A percentile compares a stretch with the other conserved stretches of the same genome.
Evolutionary conservation across 2,888 invertebrate genomes (phyloP).

Genomic region (Callinectes sapidus): DNA sequence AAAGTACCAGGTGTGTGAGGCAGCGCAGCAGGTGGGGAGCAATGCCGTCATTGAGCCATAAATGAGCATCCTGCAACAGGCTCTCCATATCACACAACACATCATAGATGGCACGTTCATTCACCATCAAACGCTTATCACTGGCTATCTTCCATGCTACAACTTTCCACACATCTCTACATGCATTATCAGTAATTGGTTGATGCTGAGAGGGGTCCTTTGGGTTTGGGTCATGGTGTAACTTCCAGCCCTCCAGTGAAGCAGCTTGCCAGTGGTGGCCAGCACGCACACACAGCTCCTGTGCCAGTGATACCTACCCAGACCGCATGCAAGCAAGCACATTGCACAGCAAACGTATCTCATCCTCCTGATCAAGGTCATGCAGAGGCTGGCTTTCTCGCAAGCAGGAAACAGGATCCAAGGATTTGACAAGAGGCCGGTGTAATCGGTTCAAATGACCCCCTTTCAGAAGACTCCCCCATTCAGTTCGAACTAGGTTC

Average conservation of each 20-base stretch:
- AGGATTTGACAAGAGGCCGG: conserved; percentile 81
- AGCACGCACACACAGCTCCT: conserved; percentile 87
- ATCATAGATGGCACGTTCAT: conserved; percentile 83
- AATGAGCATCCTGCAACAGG: conserved; percentile 81
- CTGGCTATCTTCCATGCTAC: conserved; percentile 79
- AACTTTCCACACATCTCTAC: conserved; percentile 79
- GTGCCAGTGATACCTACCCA: conserved; percentile 90
- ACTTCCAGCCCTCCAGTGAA: conserved; percentile 91
- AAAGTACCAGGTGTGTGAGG: conserved; percentile 88
- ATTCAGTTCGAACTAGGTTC: too few relatives aligned
- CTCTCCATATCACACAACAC: conserved; percentile 84
- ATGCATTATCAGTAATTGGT: conserved; percentile 88
- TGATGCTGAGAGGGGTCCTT: conserved; percentile 77
- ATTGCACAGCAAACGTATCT: conserved; percentile 80
- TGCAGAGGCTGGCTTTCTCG: conserved; percentile 87
- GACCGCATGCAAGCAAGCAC: conserved; percentile 88
- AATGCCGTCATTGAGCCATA: conserved; percentile 62
- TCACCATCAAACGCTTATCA: conserved; percentile 74
- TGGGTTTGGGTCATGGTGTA: conserved; percentile 90
- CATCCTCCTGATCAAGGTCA: conserved; percentile 91
- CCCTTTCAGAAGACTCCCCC: too few relatives aligned
- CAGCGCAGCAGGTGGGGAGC: conserved; percentile 83
- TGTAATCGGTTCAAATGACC: too few relatives aligned
- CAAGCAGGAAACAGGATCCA: conserved; percentile 93
- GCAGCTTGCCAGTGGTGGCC: conserved; percentile 96